Base-by-base conservation (phyloP, 1,140 invertebrate genomes). In the Eupeodes corollae region DNA sequence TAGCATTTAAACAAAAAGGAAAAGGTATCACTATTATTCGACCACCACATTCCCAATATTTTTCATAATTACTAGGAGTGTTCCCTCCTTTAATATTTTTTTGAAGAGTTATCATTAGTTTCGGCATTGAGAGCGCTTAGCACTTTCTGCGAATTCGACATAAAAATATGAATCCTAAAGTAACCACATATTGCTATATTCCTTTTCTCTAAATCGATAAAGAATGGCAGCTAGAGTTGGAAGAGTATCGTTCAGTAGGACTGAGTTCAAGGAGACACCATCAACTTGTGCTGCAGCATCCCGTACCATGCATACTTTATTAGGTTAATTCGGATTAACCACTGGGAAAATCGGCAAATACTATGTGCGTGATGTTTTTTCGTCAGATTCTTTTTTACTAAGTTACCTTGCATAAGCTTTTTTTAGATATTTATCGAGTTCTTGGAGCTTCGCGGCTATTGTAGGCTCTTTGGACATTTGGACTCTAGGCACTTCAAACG, bases 281-380 rank as follows among this genome's bases (percentile, higher is more conserved):
- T 49, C 30, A 10, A 39, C 32, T 51, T 38, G 38, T 44, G 32
- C 54, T 26, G 56, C 56, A 6, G 48, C 54, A 46, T 62, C 56
- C 35, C 53, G 51, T 3, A 59, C 56, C 15, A 61, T 2, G 5
- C 59, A 13, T 6, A 57, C 9, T 38, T 59, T 59, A 3, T 42
- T 34, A 2, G 55, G 49, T 51, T 58, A 59, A 33, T 49, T 55
- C 11, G 52, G 44, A 31, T 61, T 54, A 3, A 26, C n/a, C 1
- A 59, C 57, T 1, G 42, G 50, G 37, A 61, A 61, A 34, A 61
- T 58, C 10, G 58, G 54, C 12, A 62, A 42, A 42, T 60, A 61
- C 59, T 57, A 63, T 40, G 14, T 14, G 2, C 9, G 9, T 10
- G 9, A 9, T 9, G 9, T 34, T 9, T n/a, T 34, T 34, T 34